Conservation (phyloP, 2,113 vertebrate species). For the Penelope pileata region DNA sequence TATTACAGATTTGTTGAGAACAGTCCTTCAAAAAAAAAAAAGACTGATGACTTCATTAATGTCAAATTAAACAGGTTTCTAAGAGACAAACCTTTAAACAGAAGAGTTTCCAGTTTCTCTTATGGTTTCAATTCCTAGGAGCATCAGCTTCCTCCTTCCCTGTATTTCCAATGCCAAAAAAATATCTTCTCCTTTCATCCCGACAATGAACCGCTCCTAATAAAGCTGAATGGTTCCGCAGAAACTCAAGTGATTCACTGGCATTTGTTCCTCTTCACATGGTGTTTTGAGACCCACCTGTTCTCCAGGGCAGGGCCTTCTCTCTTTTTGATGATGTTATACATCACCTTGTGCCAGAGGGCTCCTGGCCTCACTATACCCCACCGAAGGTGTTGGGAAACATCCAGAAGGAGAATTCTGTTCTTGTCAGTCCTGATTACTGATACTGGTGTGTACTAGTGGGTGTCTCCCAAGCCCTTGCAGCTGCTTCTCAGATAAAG, state of each 20-base stretch:
- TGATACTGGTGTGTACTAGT: background rate
- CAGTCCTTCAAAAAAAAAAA: background rate
- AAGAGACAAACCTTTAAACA: background rate
- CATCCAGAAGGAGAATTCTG: background rate
- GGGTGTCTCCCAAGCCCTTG: background rate
- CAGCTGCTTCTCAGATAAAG: background rate
- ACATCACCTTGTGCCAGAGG: background rate
- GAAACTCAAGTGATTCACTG: background rate
- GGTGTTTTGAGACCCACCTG: accelerated
- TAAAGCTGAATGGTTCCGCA: background rate
- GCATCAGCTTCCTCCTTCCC: background rate
- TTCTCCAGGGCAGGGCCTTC: background rate
- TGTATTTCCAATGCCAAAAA: background rate
- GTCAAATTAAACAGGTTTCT: background rate
- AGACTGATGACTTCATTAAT: background rate
- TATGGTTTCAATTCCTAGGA: background rate
- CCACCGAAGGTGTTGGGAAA: background rate
- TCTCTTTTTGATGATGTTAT: background rate
- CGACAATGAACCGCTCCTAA: background rate
- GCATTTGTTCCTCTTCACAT: background rate
- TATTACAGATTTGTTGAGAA: background rate
- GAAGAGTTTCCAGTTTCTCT: background rate
- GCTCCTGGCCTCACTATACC: background rate
- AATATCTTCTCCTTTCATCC: background rate
- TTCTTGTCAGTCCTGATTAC: background rate